Evolutionary conservation across 2,888 invertebrate species (phyloP), one percentile per base, ranked within the genome.

Genomic region (Drosophila putrida): DNA sequence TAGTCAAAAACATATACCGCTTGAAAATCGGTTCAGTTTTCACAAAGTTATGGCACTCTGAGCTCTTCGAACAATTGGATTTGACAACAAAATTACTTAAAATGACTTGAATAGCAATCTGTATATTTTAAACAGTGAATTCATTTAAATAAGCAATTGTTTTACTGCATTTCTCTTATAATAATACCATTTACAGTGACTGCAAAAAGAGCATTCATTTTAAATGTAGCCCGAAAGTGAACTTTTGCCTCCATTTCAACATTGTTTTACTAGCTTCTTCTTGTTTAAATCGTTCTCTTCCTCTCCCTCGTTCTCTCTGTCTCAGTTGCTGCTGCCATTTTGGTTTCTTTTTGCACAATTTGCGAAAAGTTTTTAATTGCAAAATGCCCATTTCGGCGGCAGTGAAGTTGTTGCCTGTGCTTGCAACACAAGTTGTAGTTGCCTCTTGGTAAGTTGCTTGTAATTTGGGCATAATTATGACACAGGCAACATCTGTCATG

Each of bases 401-500:
- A 41, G 6, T 10, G 11, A 46, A 43, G 35, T 55, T 55, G 43
- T 43, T 43, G 33, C 41, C 41, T 41, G 31, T 33, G 31, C 61
- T 46, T 41, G 47, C 20, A 43, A 54, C 44, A 54, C 44, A 13
- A 41, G 41, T 15, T n/a, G 53, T 43, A 28, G 54, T 55, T 62
- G 65, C 39, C 64, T 41, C 31, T 35, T 46, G 44, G 39, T 51
- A 82, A 74, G 65, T 79, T 74, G 51, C 64, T 55, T 67, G 82
- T 80, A 80, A 83, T 86, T 82, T 83, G 75, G 82, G 50, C 84
- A 75, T 83, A 82, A 83, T 83, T 83, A 83, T 83, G 83, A 79
- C 78, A 78, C 74, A 70, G 79, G 39, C 77, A 80, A 64, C 80
- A 75, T 71, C 82, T 82, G 83, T 62, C 82, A 68, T 59, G 72